Evolutionary conservation across 2,888 invertebrate genomes (phyloP), one percentile per base, ranked within the genome.

Genomic region (Muscina levida): DNA sequence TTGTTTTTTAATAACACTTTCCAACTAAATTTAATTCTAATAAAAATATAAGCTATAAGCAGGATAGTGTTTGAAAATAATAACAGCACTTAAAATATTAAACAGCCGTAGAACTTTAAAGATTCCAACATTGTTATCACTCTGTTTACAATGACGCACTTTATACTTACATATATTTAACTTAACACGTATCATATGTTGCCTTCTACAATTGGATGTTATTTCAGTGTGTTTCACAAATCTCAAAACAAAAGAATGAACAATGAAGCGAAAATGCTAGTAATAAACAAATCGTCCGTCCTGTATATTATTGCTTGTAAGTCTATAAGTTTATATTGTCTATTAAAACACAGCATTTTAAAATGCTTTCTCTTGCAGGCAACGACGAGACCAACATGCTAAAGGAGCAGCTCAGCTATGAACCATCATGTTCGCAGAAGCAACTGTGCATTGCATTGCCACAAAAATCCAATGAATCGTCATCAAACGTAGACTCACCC

Each of bases 311-410:
- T 86, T 85, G 87, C 89, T 88, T 86, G 88, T 88, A 88, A 88
- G 88, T 88, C 85, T 85, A 81, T 57, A 84, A 84, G 80, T 84
- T 82, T 84, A 77, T 84, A 86, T 85, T 83, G 83, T 83, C 80
- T 84, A 86, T 86, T 88, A 88, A 87, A 88, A 87, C 86, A 85
- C 85, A 82, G 84, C 85, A 87, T 85, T 87, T 87, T 86, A 87
- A 88, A 86, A 86, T 87, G 86, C 87, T 88, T 83, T 83, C 82
- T 84, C 72, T 88, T 88, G 75, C 87, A 88, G 88, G 87, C 17
- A 84, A 86, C 82, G 88, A 87, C 57, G 86, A 85, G 70, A 78
- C 75, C n/a, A 66, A 48, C 62, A 46, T 75, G 73, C 15, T 82
- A 48, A 82, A 83, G 79, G 82, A 84, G 39, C 48, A 46, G 79